These are phyloP conservation scores for Thamnophis sirtalis DNA, from an alignment of 2,113 vertebrate genomes.

Conservation along the genomic window DNA sequence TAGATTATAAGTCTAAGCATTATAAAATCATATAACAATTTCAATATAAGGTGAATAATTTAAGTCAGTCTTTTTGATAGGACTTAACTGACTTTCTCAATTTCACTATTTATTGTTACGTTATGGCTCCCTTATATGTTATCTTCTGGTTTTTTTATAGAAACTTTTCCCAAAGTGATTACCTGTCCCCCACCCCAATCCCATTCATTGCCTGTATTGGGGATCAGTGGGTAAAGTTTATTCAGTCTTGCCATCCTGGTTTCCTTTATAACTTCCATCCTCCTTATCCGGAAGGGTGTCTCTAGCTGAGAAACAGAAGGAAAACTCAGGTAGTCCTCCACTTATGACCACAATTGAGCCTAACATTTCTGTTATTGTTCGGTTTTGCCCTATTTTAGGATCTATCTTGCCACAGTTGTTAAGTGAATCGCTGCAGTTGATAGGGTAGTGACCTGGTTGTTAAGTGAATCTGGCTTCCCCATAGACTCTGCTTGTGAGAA, in stretches of 20 bases:
- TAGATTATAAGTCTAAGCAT: neutral
- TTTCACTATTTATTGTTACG: neutral
- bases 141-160: neutral
- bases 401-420: too few species aligned
- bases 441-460: too few species aligned
- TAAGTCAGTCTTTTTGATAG: neutral
- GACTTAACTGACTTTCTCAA: neutral
- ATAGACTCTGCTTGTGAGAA: too few species aligned
- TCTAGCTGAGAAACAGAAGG: neutral
- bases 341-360: too few species aligned
- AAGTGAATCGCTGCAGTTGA: too few species aligned
- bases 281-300: neutral
- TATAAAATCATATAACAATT: neutral
- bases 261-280: neutral
- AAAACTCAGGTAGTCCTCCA: neutral
- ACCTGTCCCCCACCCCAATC: neutral
- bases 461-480: too few species aligned
- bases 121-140: neutral
- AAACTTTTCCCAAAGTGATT: neutral
- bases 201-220: neutral
- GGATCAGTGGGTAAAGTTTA: neutral
- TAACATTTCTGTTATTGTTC: too few species aligned
- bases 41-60: too few species aligned
- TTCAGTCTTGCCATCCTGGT: neutral
- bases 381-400: too few species aligned